Evolutionary conservation across 1,140 invertebrate species (phyloP), one percentile per base, ranked within the genome.

Genomic region (Phortica variegata): DNA sequence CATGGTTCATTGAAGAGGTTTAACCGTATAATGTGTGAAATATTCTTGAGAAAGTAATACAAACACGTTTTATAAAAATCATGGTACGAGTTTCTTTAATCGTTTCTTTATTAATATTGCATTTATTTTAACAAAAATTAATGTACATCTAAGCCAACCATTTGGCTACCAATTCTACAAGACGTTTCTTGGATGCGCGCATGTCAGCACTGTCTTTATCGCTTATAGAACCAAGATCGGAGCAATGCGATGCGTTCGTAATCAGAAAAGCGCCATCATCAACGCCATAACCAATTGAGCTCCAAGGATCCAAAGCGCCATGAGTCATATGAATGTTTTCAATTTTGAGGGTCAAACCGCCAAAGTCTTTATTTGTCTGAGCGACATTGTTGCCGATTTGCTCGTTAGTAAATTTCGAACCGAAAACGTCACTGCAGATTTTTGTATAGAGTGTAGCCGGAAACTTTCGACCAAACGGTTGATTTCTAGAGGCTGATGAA

Each of bases 371-470:
- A 52, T 86, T 86, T 0, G 82, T 84, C 13, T 80, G 73, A 18
- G 72, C 73, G 7, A 82, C 77, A 9, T 79, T 78, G 2, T 48
- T 53, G 8, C 79, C 50, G 2, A 84, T 56, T 17, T 80, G 76
- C 0, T 54, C 34, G 43, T 68, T 60, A 19, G 79, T 69, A 41
- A 82, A 82, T 43, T 83, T 83, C 46, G 10, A 69, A 73, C 54
- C 85, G 63, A 80, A 91, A 3, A 85, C 72, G 65, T 85, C 82
- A 15, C 62, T 68, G 66, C 89, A 91, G 13, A 87, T 54, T 16
- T 84, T 68, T 1, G 79, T 76, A 43, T 80, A 87, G 52, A 83
- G 87, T 16, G 80, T 78, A 32, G 81, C 49, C 0, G 83, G 80
- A 58, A 84, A 77, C 54, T 73, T 52, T 29, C 73, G 71, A 58